Evolutionary conservation across 2,113 vertebrate genomes (phyloP).

Genomic region (Aix galericulata): DNA sequence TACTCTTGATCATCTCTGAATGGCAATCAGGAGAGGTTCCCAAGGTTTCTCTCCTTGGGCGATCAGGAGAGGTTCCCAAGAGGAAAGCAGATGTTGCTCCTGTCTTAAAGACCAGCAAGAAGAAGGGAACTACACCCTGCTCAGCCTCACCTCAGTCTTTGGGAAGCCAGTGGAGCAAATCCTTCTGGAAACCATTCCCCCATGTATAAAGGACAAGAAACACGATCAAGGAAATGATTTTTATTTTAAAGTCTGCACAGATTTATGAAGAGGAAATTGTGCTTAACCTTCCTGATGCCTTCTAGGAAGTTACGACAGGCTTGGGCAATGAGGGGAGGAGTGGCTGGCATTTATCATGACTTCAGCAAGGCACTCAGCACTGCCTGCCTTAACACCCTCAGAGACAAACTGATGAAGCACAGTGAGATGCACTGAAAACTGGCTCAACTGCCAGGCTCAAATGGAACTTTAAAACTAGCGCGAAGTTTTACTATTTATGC

Average conservation of each 20-base stretch:
- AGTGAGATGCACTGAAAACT: accelerated
- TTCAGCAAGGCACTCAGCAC: background rate
- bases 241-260: background rate
- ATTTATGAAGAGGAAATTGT: background rate
- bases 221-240: background rate
- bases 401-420: background rate
- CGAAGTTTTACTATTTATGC: background rate
- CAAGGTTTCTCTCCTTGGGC: background rate
- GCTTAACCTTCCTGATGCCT: background rate
- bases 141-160: background rate
- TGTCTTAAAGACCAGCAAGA: background rate
- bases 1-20: background rate
- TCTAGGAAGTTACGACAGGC: background rate
- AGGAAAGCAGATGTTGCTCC: background rate
- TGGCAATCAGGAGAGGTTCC: accelerated
- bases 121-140: background rate
- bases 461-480: background rate
- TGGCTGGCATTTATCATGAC: background rate
- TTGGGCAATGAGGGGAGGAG: background rate
- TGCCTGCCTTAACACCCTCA: background rate
- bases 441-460: background rate
- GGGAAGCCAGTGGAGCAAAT: background rate
- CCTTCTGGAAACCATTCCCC: background rate
- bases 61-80: background rate
- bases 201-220: background rate